Percentiles rank a stretch among this genome's conserved stretches.
phyloP scores from a whole-genome alignment of 2,797 vertebrate genomes.

The Zenarchopterus dispar region DNA sequence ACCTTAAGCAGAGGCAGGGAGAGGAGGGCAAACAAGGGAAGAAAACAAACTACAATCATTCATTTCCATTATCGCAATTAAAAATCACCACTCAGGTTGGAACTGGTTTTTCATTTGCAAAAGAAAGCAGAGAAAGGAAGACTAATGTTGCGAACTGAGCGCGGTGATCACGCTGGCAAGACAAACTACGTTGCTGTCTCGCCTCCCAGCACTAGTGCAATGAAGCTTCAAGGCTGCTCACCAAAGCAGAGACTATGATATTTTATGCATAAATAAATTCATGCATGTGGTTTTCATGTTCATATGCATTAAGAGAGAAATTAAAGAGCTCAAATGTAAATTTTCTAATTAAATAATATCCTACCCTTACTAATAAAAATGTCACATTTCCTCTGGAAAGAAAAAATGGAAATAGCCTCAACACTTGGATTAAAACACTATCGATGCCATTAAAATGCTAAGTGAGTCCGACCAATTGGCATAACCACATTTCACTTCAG shows the following conservation, averaged over 20 bases:
- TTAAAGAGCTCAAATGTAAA: slow-evolving; percentile 73
- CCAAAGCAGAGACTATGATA: slow-evolving; percentile 63
- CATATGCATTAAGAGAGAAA: slow-evolving; percentile 66
- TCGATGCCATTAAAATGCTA: slow-evolving; percentile 82
- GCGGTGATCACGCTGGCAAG: slow-evolving; percentile 60
- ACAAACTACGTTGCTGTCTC: slow-evolving; percentile 59
- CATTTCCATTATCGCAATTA: slow-evolving; percentile 82
- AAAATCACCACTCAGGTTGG: slow-evolving; percentile 61
- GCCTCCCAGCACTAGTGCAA: slow-evolving; percentile 44
- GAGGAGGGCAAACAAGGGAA: slow-evolving; percentile 11
- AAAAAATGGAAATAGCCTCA: slow-evolving; percentile 75
- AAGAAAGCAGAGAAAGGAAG: slow-evolving; percentile 69
- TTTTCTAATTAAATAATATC: slow-evolving; percentile 76
- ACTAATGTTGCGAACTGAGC: slow-evolving; percentile 68
- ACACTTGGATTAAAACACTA: slow-evolving; percentile 80
- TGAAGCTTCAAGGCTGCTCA: slow-evolving; percentile 55
- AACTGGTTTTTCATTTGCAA: slow-evolving; percentile 77
- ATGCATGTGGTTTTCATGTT: slow-evolving; percentile 63
- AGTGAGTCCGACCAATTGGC: slow-evolving; percentile 80
- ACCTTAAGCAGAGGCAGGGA: slow-evolving; percentile 50
- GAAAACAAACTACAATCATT: slow-evolving; percentile 63
- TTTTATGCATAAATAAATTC: slow-evolving; percentile 75
- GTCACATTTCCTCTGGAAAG: slow-evolving; percentile 68
- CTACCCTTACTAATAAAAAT: slow-evolving; percentile 76
- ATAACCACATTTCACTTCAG: slow-evolving; percentile 79